Evolutionary conservation across 2,888 invertebrate genomes (phyloP), one percentile per base, ranked within the genome.

Genomic region (Eupithecia pulchellata): DNA sequence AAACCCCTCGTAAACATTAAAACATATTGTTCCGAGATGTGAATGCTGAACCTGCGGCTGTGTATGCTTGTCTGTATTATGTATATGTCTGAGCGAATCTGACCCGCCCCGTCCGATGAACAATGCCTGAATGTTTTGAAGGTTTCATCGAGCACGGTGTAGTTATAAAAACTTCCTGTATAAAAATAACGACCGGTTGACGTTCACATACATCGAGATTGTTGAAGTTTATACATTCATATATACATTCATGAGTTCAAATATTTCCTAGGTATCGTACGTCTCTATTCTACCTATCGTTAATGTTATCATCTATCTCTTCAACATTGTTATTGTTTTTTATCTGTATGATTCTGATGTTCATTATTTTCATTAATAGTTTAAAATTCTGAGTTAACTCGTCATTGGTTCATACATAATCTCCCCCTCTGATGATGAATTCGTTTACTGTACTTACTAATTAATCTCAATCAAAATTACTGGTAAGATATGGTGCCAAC

Each of bases 1-100:
- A 64, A 62, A 60, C 2, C 29, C 76, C 78, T 81, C 81, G 79
- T 84, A 82, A 84, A 81, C 78, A 76, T 77, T 77, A 79, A 82
- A 82, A 83, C 82, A 81, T 85, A 84, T 86, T 86, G 86, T 86
- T 84, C 79, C 73, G 79, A 79, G 81, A 81, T 83, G 80, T 82
- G 76, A 82, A 81, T 81, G 78, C 78, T 82, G 74, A 86, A 85
- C 87, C 81, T 78, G 79, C 82, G 82, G 82, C 82, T 84, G 82
- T 66, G 64, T 80, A 66, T 5, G 42, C 36, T n/a, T 62, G 68
- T 57, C 75, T 76, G 77, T 78, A 78, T 78, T 79, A 80, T 68
- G 47, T 81, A 83, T 71, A 84, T 73, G 70, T 71, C 63, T 75
- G 74, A 67, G 72, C 67, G 55, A 20, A 57, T 32, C 69, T 61